A percentile compares a stretch with the other conserved stretches of the same genome.
Conservation (phyloP, 2,113 vertebrate genomes). For the Hyperopisus bebe region DNA sequence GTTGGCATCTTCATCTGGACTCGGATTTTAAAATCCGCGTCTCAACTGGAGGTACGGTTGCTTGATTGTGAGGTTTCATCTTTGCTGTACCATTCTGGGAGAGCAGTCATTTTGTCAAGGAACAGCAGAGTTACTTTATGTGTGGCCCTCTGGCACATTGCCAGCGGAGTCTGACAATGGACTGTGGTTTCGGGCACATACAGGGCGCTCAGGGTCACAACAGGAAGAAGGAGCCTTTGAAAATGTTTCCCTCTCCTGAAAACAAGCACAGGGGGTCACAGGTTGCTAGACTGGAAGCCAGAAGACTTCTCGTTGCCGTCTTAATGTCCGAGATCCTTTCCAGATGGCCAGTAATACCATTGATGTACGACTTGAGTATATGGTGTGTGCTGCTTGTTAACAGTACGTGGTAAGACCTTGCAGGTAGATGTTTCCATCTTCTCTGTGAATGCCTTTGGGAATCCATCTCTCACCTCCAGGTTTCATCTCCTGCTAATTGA, state of each 20-base stretch:
- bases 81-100: background rate
- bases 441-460: slow-evolving; percentile 42
- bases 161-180: background rate
- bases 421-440: slow-evolving; percentile 14
- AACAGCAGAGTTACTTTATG: background rate
- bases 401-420: background rate
- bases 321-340: background rate
- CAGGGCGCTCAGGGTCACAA: background rate
- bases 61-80: background rate
- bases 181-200: background rate
- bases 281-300: background rate
- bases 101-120: background rate
- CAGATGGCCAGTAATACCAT: background rate
- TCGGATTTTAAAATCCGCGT: background rate
- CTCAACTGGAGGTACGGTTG: background rate
- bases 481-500: slow-evolving; percentile 60
- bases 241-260: background rate
- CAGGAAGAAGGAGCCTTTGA: background rate
- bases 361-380: background rate
- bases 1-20: background rate
- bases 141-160: background rate
- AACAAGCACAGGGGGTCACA: background rate
- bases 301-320: background rate
- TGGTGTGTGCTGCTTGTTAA: background rate
- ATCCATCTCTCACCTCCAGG: slow-evolving; percentile 54